Base-by-base conservation (phyloP, 2,113 vertebrate species). In the Chloropsis hardwickii region DNA sequence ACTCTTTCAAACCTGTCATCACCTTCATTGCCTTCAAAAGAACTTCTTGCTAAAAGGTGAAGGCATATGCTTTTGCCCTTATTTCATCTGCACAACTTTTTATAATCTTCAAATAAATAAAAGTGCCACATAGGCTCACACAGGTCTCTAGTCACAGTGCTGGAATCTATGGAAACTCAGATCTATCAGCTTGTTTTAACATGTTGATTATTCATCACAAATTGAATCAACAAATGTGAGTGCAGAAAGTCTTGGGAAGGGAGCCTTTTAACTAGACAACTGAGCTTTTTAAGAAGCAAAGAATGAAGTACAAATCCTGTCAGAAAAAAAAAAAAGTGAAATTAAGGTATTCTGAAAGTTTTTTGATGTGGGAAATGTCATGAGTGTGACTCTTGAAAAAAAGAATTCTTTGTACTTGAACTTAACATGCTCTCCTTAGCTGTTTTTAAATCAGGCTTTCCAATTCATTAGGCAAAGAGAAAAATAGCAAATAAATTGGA, bases 1-100 rank as follows among this genome's bases (percentile, higher is more conserved):
- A 72, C 24, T 62, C 60, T 71, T 15, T 94, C 94, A 97, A 97
- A 66, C 29, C 25, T 87, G 53, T 94, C 95, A 73, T 90, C 92
- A 74, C 61, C 90, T 82, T 89, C 48, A 4, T 42, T 76, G 72
- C 62, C 83, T 86, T 88, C 50, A 58, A 93, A 96, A 95, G 65
- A 90, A 70, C 6, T 11, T 94, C 67, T 60, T 86, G 27, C 65
- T 95, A 58, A 92, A 94, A 96, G 79, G 92, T 95, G 77, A 88
- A 73, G 58, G 37, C 44, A n/a, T 86, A 65, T 89, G 71, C 28
- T 91, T 86, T 84, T 40, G 44, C 29, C 57, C 42, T 61, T 85
- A 37, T 81, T 71, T 90, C 69, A 47, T 89, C 64, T 93, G 44
- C 48, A 35, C 13, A 72, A 57, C 28, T 69, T 86, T 69, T 85